Evolutionary conservation across 2,797 vertebrate genomes (phyloP), one percentile per base, ranked within the genome.

Genomic region (Amphiprion clarkii): DNA sequence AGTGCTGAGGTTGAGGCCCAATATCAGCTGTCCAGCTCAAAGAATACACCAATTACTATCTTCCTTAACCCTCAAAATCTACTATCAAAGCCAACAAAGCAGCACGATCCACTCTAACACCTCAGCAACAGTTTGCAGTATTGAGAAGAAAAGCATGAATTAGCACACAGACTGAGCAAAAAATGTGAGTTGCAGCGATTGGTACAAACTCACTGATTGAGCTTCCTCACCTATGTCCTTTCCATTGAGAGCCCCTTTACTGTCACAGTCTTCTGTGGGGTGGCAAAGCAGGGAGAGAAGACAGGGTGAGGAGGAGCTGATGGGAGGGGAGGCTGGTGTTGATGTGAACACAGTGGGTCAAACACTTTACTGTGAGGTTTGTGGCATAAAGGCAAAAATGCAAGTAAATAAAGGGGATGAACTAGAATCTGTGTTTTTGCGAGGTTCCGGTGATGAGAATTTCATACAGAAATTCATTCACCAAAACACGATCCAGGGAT

Each of bases 231-330:
- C 97, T 92, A 95, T 91, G 3, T 98, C 96, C 53, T 97, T 95
- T 83, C 96, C 97, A 78, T 94, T 97, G 93, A 95, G 89, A 89
- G 95, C 91, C 44, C 94, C 94, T 67, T 97, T 97, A 86, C 95
- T 95, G 90, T 97, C 96, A 94, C 95, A 96, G 91, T 96, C 96
- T 82, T 98, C 97, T 99, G 95, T 55, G 67, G 88, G 87, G 75
- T 54, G 82, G 74, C 71, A 89, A 39, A 81, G 83, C 64, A 73
- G 57, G 88, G 62, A 73, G 74, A 78, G 84, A 87, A 70, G 74
- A 83, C 42, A 21, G 70, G 76, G 78, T 80, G 51, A 88, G 86
- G 87, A 83, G 40, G 51, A 63, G 68, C 14, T 5, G 42, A 44
- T 44, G 48, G 74, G 52, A 67, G 78, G 74, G 57, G 56, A 71